Percentiles rank a stretch among this genome's conserved stretches.
These are phyloP conservation scores for Erethizon dorsatum DNA, from an alignment of 2,797 vertebrate species.

Conservation along the genomic window DNA sequence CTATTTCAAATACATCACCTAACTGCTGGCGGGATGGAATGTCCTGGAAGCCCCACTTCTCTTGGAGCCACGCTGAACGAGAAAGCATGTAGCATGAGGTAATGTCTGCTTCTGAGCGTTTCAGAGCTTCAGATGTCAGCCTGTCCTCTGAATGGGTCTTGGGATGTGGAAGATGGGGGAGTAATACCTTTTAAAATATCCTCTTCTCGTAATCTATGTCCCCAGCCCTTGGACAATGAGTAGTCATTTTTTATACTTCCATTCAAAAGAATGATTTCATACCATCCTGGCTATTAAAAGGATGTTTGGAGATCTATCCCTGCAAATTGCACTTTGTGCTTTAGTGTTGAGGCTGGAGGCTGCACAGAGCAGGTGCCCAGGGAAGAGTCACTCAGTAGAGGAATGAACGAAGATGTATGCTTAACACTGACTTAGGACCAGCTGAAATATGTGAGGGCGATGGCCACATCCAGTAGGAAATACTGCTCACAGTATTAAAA, in stretches of 20 bases:
- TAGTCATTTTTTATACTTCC: constrained; percentile 7
- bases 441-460: background rate
- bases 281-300: constrained; percentile 15
- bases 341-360: constrained; percentile 6
- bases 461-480: background rate
- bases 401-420: background rate
- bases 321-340: constrained; percentile 19
- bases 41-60: constrained; percentile 77
- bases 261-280: constrained; percentile 59
- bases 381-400: background rate
- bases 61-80: constrained; percentile 56
- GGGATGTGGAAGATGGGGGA: background rate
- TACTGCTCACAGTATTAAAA: background rate
- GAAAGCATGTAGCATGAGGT: constrained; percentile 84
- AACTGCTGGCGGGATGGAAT: constrained; percentile 64
- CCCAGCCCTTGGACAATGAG: background rate
- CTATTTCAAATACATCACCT: constrained; percentile 75
- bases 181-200: background rate
- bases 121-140: constrained; percentile 34
- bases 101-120: constrained; percentile 78
- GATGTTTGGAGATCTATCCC: background rate
- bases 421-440: background rate
- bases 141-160: constrained; percentile 65
- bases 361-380: background rate
- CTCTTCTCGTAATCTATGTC: constrained; percentile 18